Evolutionary conservation across 2,797 vertebrate genomes (phyloP), one percentile per base, ranked within the genome.

Genomic region (Lagodon rhomboides): DNA sequence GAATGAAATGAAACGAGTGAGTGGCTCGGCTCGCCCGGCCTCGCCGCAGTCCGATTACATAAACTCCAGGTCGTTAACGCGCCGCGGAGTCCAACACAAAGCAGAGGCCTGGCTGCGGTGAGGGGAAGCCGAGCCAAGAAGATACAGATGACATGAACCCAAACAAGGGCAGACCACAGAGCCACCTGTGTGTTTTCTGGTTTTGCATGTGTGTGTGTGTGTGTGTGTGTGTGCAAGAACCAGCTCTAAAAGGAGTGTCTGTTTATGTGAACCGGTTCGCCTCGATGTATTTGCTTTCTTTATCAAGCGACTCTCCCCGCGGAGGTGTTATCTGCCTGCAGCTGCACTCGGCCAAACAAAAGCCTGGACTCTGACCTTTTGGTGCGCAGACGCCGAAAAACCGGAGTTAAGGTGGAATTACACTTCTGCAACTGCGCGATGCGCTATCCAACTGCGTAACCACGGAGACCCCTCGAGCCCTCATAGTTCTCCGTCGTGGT

Each of bases 321-420:
- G 73, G 75, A 70, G 60, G 80, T 55, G 80, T 58, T 89, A 91
- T 90, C 85, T 75, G 74, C 68, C 77, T 71, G 25, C 79, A 81
- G 86, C 83, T 80, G 77, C 54, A 76, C 80, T 75, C 64, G 11
- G 51, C 46, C 54, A 70, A 89, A 89, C 77, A 89, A 89, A 89
- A 86, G 78, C 62, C 4, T 25, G 76, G 80, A 88, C 85, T 90
- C 68, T 87, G 73, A 91, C 83, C 88, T 86, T 86, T 75, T 77
- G n/a, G 59, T 68, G 73, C 59, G 44, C 59, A 70, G 75, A 61
- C 75, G 62, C 43, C 85, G n/a, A n/a, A n/a, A n/a, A n/a, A n/a
- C n/a, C n/a, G n/a, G n/a, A n/a, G n/a, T n/a, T n/a, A n/a, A n/a
- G n/a, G n/a, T n/a, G n/a, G n/a, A n/a, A n/a, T n/a, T n/a, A n/a